Evolutionary conservation across 2,113 vertebrate genomes (phyloP), one percentile per base, ranked within the genome.

Genomic region (Verasper variegatus): DNA sequence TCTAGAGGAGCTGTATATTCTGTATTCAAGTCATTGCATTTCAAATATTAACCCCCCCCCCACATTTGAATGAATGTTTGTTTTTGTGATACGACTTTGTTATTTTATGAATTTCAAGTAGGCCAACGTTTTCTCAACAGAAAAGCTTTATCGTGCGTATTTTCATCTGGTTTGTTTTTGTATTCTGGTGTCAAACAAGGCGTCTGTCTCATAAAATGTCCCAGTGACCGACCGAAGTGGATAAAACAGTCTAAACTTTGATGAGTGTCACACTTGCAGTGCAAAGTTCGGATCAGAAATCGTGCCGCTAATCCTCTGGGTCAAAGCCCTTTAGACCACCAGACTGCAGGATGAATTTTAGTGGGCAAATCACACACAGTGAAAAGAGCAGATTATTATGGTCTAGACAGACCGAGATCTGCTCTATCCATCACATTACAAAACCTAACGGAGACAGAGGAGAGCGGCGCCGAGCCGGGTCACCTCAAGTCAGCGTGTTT

Each of bases 371-470:
- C 14, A 47, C 27, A 31, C 27, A 31, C 27, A 31, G 27, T 5
- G 27, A 18, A 55, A 35, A 76, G 68, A 82, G 68, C 68, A 68
- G 79, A 89, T 91, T 86, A 85, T 80, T 63, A 37, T 26, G 26
- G 85, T 82, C 82, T 80, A 74, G 87, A 80, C 85, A 49, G 35
- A 62, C 21, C 14, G 76, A 75, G 78, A 78, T 77, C 72, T 20
- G 67, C 70, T 54, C 67, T 86, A 82, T 90, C 83, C 70, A 76
- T 88, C 88, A 85, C 77, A 79, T 71, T 24, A 70, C 27, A 31
- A 35, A 72, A 55, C 27, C 72, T 71, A 76, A 59, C 27, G 1
- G 18, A 70, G 75, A 58, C 26, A 24, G 55, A 65, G 52, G 76
- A 59, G 27, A 27, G 27, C 3, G 37, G 37, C 37, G 37, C 5